Evolutionary conservation across 2,113 vertebrate species (phyloP).

Genomic region (Alces alces): DNA sequence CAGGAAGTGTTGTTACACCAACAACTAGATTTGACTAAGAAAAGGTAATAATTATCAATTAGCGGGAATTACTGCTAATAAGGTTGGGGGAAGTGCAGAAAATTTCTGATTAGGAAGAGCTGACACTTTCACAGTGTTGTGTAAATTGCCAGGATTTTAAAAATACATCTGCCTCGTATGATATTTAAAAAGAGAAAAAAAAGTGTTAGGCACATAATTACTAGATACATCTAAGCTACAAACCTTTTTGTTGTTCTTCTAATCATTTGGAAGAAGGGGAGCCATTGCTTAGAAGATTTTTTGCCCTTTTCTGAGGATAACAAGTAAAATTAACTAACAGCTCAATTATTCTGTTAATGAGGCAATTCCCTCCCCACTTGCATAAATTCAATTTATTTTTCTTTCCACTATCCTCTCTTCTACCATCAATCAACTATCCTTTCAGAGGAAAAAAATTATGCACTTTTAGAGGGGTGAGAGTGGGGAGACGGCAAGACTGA

Average conservation of each 20-base stretch:
- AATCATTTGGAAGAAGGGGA: conserved; percentile 75
- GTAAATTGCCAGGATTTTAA: conserved; percentile 71
- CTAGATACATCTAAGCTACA: conserved; percentile 72
- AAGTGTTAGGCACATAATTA: conserved; percentile 77
- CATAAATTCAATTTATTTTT: conserved; percentile 71
- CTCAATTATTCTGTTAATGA: conserved; percentile 83
- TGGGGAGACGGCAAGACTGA: accelerated
- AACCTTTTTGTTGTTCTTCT: conserved; percentile 79
- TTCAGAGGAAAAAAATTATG: not conserved
- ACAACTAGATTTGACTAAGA: conserved; percentile 68
- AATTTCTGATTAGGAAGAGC: conserved; percentile 68
- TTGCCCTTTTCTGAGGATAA: conserved; percentile 74
- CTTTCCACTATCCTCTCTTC: conserved; percentile 65
- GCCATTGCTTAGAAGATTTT: conserved; percentile 69
- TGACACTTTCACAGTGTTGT: conserved; percentile 69
- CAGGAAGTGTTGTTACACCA: conserved; percentile 70
- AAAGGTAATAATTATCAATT: conserved; percentile 82
- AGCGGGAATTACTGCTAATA: conserved; percentile 76
- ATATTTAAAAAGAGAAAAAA: conserved; percentile 63
- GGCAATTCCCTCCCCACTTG: conserved; percentile 60
- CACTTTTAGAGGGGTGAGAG: accelerated
- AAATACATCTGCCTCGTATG: conserved; percentile 68
- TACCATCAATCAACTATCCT: conserved; percentile 68
- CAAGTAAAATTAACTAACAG: conserved; percentile 80
- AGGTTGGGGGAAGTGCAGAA: conserved; percentile 47